Evolutionary conservation across 2,113 vertebrate genomes (phyloP).

Genomic region (Sceloporus tristichus): DNA sequence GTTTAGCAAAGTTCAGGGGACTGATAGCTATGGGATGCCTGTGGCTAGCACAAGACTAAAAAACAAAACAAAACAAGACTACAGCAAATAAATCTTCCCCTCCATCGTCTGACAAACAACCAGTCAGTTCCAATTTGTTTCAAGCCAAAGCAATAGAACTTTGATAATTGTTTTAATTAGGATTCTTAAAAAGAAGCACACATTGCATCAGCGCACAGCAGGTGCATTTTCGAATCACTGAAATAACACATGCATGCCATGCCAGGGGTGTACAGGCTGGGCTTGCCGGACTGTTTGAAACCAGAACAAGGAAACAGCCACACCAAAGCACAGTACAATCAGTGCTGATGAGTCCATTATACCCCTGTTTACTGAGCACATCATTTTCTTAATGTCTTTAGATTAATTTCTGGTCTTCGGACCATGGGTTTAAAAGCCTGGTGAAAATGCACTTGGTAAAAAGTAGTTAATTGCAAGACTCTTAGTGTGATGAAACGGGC

Average conservation of each 20-base stretch:
- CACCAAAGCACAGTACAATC: neutral
- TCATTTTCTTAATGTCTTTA: neutral
- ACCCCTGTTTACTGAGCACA: too few relatives aligned
- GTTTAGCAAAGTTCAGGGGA: constrained; percentile 58
- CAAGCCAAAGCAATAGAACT: constrained; percentile 17
- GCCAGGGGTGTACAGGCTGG: neutral
- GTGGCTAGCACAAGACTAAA: constrained; percentile 31
- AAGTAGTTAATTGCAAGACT: too few relatives aligned
- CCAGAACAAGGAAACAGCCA: neutral
- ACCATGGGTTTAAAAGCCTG: neutral
- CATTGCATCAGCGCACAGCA: neutral
- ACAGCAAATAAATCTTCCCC: neutral
- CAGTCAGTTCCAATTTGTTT: constrained; percentile 41
- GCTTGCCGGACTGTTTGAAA: neutral
- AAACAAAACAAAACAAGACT: neutral
- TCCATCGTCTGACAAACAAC: constrained; percentile 41
- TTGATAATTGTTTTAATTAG: constrained; percentile 13
- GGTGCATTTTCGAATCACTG: neutral
- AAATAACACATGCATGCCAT: neutral
- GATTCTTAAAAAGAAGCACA: neutral
- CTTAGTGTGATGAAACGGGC: neutral
- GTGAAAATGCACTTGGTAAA: neutral
- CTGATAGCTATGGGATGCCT: constrained; percentile 36
- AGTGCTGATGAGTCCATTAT: neutral
- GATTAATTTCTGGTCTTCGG: neutral